phyloP scores from a whole-genome alignment of 2,888 invertebrate genomes.

The Meandrusa payeni region DNA sequence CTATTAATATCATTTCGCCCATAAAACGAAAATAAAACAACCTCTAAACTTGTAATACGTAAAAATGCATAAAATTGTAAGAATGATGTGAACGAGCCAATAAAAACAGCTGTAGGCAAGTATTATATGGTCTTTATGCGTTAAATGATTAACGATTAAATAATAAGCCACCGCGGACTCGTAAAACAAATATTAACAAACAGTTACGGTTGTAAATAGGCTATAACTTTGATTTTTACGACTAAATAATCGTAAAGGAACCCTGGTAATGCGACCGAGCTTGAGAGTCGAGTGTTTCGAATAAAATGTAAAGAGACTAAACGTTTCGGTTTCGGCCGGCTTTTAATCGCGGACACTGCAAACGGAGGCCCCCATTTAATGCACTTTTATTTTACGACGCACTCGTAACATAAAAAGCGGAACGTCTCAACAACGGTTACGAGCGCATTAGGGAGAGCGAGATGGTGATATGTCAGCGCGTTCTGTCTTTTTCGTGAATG shows the following conservation, averaged over 20 bases:
- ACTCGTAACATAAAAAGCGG: conserved; percentile 76
- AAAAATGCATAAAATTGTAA: conserved; percentile 34
- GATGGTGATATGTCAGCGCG: conserved; percentile 34
- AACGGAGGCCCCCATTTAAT: conserved; percentile 71
- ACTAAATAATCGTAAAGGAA: conserved; percentile 82
- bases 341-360: conserved; percentile 74
- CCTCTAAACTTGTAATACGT: background rate
- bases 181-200: conserved; percentile 81
- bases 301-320: conserved; percentile 26
- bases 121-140: conserved; percentile 53
- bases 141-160: conserved; percentile 77
- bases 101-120: conserved; percentile 48
- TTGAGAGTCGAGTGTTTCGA: conserved; percentile 39
- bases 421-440: conserved; percentile 75
- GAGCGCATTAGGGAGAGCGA: conserved; percentile 48
- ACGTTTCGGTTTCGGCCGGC: conserved; percentile 48
- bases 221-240: conserved; percentile 82
- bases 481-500: conserved; percentile 38
- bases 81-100: conserved; percentile 41
- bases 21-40: conserved; percentile 7
- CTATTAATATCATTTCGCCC: background rate
- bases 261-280: conserved; percentile 59
- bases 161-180: conserved; percentile 75
- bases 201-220: conserved; percentile 79
- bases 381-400: conserved; percentile 79